phyloP scores from a whole-genome alignment of 2,888 invertebrate genomes.

The Pomacea canaliculata region DNA sequence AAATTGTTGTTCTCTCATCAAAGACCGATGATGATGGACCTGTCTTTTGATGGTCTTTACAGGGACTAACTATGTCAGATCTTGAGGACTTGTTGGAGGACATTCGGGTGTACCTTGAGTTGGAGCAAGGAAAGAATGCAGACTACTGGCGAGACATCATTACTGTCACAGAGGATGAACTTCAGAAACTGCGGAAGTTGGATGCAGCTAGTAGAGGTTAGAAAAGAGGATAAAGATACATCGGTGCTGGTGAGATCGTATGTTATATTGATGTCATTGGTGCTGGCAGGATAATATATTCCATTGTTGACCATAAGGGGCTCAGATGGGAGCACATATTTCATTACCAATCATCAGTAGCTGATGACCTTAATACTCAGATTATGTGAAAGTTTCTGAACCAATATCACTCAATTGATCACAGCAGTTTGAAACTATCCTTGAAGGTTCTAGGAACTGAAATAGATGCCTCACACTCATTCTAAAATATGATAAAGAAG shows the following conservation, averaged over 20 bases:
- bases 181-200: constrained; percentile 83
- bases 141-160: constrained; percentile 97
- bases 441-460: too few species aligned
- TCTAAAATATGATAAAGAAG: too few species aligned
- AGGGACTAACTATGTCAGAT: constrained; percentile 85
- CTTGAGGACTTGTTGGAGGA: constrained; percentile 96
- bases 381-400: too few species aligned
- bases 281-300: background rate
- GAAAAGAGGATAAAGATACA: background rate
- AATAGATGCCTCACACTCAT: too few species aligned
- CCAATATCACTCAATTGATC: too few species aligned
- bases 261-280: too few species aligned
- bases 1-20: too few species aligned
- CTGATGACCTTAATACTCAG: too few species aligned
- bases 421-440: too few species aligned
- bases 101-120: constrained; percentile 88
- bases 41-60: background rate
- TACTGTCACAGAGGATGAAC: constrained; percentile 92
- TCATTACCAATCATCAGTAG: too few species aligned
- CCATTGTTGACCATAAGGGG: background rate
- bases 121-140: constrained; percentile 88
- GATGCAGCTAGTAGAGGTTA: constrained; percentile 70
- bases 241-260: too few species aligned
- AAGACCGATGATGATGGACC: too few species aligned
- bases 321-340: background rate